phyloP scores from a whole-genome alignment of 2,113 vertebrate species.

The Benitochromis conjunctus region DNA sequence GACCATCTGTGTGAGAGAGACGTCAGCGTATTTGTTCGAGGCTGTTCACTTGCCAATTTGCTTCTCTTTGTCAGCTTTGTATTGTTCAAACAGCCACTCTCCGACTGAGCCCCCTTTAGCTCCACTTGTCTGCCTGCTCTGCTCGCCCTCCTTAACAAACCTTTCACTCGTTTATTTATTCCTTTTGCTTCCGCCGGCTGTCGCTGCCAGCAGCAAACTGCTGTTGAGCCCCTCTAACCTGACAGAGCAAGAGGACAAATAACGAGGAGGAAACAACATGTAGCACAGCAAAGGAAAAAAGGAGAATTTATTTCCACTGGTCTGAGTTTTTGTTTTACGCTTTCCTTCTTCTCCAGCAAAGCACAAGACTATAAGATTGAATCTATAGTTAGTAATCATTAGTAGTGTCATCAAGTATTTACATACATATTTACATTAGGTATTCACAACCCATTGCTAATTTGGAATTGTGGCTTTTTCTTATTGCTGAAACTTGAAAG shows the following conservation, averaged over 20 bases:
- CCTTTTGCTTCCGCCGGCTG: background rate
- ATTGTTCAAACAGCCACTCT: conserved; percentile 26
- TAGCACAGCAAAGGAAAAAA: background rate
- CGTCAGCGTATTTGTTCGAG: conserved; percentile 16
- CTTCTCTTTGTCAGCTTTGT: conserved; percentile 35
- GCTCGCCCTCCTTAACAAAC: conserved; percentile 18
- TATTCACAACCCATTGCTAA: background rate
- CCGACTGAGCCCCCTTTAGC: conserved; percentile 54
- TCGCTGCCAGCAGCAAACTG: background rate
- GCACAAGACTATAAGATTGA: rapidly evolving
- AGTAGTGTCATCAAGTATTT: background rate
- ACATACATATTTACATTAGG: background rate
- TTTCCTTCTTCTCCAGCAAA: background rate
- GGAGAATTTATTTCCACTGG: background rate
- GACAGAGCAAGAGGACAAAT: background rate
- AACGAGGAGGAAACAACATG: background rate
- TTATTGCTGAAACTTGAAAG: background rate
- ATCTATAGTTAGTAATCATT: background rate
- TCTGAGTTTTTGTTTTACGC: background rate
- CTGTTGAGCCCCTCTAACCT: background rate
- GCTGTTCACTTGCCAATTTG: conserved; percentile 27
- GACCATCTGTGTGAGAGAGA: background rate
- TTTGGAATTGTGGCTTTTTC: background rate
- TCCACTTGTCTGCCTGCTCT: conserved; percentile 5
- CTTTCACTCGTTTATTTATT: conserved; percentile 34